phyloP scores from a whole-genome alignment of 2,113 vertebrate species.

The Myanophis thanlyinensis region DNA sequence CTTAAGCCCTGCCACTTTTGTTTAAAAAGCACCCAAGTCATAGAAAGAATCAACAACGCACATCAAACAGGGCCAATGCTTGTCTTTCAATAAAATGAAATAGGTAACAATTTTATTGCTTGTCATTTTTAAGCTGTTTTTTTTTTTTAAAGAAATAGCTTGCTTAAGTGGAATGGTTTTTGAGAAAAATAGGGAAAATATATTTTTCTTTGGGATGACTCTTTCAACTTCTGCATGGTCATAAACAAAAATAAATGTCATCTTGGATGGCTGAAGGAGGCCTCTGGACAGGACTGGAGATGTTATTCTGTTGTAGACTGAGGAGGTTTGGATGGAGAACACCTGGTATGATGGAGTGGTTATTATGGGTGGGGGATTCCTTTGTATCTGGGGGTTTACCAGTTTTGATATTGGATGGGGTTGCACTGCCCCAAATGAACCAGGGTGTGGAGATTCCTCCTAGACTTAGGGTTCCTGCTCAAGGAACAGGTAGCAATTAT shows the following conservation, averaged over 20 bases:
- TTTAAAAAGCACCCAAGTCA: background rate
- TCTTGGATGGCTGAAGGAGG: background rate
- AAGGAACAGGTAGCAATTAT: background rate
- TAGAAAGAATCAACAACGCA: background rate
- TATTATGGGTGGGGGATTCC: background rate
- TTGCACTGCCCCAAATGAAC: background rate
- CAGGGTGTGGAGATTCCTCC: background rate
- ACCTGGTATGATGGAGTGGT: background rate
- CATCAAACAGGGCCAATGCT: background rate
- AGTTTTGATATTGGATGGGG: background rate
- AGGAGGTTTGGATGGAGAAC: background rate
- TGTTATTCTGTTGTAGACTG: background rate
- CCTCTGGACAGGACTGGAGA: background rate
- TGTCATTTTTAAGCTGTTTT: background rate
- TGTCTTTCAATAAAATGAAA: background rate
- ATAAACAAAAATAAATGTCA: background rate
- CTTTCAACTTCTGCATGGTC: background rate
- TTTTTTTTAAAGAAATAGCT: background rate
- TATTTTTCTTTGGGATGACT: background rate
- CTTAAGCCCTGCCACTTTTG: background rate
- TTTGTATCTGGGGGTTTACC: background rate
- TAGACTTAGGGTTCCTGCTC: background rate
- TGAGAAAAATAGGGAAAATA: background rate
- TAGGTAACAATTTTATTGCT: background rate
- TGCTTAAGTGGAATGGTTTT: background rate